A percentile compares a stretch with the other conserved stretches of the same genome.
Evolutionary conservation across 1,140 invertebrate genomes (phyloP).

Genomic region (Mizuhopecten yessoensis): DNA sequence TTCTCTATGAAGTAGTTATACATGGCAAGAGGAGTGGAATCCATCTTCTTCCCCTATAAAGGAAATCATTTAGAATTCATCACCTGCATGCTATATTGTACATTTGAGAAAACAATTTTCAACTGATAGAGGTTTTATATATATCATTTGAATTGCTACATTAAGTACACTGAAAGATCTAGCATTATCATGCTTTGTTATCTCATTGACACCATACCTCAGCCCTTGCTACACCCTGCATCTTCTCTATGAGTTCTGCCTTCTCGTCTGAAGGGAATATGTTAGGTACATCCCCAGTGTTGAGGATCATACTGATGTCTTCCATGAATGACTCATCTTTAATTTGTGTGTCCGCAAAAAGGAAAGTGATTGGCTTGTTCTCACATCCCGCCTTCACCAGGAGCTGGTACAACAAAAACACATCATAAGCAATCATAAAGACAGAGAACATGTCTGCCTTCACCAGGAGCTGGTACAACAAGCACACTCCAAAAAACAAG

Average conservation of each 20-base stretch:
- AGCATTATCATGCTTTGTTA: no score
- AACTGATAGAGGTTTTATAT: no score
- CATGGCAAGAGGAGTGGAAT: constrained; percentile 83
- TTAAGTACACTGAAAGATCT: no score
- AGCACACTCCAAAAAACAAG: no score
- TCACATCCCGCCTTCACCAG: constrained; percentile 82
- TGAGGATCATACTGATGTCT: constrained; percentile 84
- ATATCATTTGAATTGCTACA: no score
- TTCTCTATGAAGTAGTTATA: constrained; percentile 84
- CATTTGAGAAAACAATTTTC: no score
- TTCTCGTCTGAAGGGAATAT: constrained; percentile 84
- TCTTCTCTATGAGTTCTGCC: constrained; percentile 84
- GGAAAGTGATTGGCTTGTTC: constrained; percentile 82
- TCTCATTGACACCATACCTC: constrained; percentile 76
- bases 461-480: no score
- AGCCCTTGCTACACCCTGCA: constrained; percentile 82
- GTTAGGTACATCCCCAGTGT: constrained; percentile 84
- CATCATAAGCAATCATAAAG: no score
- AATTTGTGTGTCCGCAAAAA: constrained; percentile 84
- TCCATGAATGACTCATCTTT: constrained; percentile 84
- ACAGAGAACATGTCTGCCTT: no score
- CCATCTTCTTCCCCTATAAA: constrained; percentile 85
- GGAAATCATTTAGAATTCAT: no score
- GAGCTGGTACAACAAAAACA: constrained; percentile 72
- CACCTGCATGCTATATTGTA: no score